Percentiles rank a stretch among this genome's conserved stretches.
Evolutionary conservation across 2,888 invertebrate species (phyloP).

Genomic region (Poecilus cupreus): DNA sequence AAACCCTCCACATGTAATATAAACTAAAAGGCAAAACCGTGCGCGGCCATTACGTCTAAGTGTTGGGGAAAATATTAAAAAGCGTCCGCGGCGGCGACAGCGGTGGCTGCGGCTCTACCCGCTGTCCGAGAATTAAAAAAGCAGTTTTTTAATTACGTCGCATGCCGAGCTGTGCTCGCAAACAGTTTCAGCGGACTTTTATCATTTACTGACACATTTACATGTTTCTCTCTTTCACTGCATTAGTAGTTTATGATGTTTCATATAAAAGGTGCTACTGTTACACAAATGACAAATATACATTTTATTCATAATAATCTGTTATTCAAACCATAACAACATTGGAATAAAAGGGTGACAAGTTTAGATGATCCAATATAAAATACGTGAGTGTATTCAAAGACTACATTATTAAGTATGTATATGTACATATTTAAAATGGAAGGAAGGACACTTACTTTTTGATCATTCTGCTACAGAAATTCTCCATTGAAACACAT

Average conservation of each 20-base stretch:
- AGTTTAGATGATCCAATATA: too few relatives aligned
- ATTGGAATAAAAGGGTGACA: too few relatives aligned
- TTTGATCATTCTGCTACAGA: too few relatives aligned
- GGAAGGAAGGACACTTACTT: too few relatives aligned
- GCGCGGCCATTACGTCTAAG: conserved; percentile 31
- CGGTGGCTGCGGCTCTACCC: too few relatives aligned
- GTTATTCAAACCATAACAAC: too few relatives aligned
- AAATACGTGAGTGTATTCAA: neutral
- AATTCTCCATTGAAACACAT: too few relatives aligned
- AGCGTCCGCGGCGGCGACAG: neutral
- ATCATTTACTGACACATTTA: conserved; percentile 3
- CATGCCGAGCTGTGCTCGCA: neutral
- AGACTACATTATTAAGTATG: too few relatives aligned
- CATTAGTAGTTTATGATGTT: neutral
- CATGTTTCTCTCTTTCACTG: neutral
- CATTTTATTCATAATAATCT: neutral
- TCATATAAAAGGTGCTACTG: neutral
- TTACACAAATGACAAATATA: neutral
- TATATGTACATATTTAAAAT: too few relatives aligned
- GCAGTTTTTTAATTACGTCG: conserved; percentile 31
- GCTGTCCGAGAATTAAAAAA: conserved; percentile 27
- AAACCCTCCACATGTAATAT: conserved; percentile 50
- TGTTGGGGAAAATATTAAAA: conserved; percentile 45
- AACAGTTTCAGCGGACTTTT: conserved; percentile 2
- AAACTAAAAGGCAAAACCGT: conserved; percentile 48